Conservation (phyloP, 2,797 vertebrate species). For the Halcyon smyrnensis region DNA sequence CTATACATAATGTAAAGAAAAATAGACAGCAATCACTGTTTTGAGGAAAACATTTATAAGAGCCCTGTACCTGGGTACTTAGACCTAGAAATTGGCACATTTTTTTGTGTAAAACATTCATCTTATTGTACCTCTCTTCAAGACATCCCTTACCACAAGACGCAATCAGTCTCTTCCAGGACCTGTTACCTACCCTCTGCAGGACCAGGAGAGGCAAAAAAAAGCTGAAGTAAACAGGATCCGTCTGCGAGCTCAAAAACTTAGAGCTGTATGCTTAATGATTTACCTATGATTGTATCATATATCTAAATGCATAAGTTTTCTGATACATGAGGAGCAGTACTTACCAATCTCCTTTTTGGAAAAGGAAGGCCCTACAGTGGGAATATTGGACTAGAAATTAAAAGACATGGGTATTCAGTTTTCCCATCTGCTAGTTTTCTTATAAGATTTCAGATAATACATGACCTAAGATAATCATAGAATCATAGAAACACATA, state of each 20-base stretch:
- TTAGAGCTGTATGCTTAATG: not conserved
- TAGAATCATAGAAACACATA: not conserved
- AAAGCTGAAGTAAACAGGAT: not conserved
- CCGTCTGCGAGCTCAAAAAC: not conserved
- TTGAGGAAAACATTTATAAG: not conserved
- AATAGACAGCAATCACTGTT: not conserved
- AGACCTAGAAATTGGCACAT: not conserved
- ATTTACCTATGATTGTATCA: not conserved
- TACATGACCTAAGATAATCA: not conserved
- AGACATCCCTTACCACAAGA: not conserved
- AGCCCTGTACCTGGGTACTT: not conserved
- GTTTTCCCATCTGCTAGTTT: not conserved
- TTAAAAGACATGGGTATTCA: not conserved
- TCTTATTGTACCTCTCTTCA: not conserved
- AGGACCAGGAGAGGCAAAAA: not conserved
- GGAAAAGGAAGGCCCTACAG: not conserved
- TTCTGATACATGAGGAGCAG: not conserved
- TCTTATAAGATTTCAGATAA: not conserved
- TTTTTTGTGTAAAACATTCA: not conserved
- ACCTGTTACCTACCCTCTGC: not conserved
- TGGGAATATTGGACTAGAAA: not conserved
- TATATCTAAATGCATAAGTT: not conserved
- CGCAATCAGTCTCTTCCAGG: not conserved
- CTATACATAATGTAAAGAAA: not conserved
- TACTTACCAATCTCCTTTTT: not conserved